Percentiles rank a stretch among this genome's conserved stretches.
Evolutionary conservation across 2,113 vertebrate genomes (phyloP).

Genomic region (Takifugu bimaculatus): DNA sequence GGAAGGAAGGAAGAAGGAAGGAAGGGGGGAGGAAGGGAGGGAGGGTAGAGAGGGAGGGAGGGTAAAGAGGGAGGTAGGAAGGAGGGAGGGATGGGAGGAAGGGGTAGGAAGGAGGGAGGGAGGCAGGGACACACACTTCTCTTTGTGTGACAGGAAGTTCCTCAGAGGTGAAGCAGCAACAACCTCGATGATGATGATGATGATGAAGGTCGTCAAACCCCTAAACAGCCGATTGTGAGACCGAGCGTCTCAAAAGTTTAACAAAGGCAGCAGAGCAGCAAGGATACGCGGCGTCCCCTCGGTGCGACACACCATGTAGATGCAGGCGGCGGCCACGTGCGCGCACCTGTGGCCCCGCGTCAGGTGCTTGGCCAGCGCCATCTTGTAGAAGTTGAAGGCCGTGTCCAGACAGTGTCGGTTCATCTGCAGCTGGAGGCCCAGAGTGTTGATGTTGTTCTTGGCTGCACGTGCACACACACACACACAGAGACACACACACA

Average conservation of each 20-base stretch:
- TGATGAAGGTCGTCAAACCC: too few species aligned
- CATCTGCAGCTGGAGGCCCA: constrained; percentile 94
- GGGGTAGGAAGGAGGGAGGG: too few species aligned
- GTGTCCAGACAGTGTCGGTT: constrained; percentile 94
- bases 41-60: too few species aligned
- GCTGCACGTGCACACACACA: constrained; percentile 67
- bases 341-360: constrained; percentile 84
- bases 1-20: too few species aligned
- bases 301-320: constrained; percentile 95
- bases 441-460: constrained; percentile 82
- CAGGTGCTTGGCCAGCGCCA: constrained; percentile 88
- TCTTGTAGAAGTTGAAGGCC: constrained; percentile 97
- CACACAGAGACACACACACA: constrained; percentile 1
- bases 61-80: too few species aligned
- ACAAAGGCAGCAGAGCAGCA: too few species aligned
- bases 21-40: too few species aligned
- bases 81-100: too few species aligned
- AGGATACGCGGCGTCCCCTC: constrained; percentile 97
- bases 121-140: background rate
- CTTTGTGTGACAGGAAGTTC: too few species aligned
- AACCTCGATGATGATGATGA: background rate
- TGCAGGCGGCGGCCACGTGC: constrained; percentile 89
- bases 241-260: too few species aligned
- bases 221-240: too few species aligned
- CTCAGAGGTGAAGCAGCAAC: too few species aligned